Conservation (phyloP, 2,888 invertebrate species). For the Myopa tessellatipennis region DNA sequence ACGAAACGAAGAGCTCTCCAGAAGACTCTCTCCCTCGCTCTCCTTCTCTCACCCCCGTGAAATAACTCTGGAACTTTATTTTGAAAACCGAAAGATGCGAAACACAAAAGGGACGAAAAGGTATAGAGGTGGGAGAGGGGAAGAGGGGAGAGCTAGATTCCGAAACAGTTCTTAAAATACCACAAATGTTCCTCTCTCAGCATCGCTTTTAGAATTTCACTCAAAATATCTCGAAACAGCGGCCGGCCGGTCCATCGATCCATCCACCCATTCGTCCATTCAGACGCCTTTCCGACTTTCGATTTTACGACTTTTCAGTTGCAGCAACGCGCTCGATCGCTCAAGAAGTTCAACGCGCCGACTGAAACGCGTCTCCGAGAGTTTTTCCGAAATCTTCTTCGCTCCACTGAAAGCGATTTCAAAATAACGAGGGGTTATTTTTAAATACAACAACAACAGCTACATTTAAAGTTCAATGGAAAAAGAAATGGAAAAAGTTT, state of each 20-base stretch:
- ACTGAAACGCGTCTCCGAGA: not conserved
- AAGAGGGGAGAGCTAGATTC: too few relatives aligned
- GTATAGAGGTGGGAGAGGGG: not conserved
- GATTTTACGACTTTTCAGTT: conserved; percentile 21
- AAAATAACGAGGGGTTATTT: not conserved
- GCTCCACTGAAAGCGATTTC: not conserved
- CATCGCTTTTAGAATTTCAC: not conserved
- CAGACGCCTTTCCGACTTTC: not conserved
- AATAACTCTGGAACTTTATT: not conserved
- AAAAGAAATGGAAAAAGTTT: not conserved
- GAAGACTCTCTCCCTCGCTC: not conserved
- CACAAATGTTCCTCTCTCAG: not conserved
- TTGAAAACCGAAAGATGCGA: not conserved
- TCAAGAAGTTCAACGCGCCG: conserved; percentile 12
- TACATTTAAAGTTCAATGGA: not conserved
- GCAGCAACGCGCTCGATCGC: conserved; percentile 34
- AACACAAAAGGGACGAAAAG: not conserved
- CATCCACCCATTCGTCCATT: not conserved
- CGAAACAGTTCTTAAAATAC: not conserved
- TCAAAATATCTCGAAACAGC: conserved; percentile 7
- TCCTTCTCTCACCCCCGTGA: not conserved
- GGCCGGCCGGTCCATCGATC: too few relatives aligned
- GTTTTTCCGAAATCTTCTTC: not conserved
- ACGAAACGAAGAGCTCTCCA: not conserved
- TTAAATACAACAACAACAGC: not conserved